Conservation (phyloP, 2,797 vertebrate genomes). For the Naso thynnoides region DNA sequence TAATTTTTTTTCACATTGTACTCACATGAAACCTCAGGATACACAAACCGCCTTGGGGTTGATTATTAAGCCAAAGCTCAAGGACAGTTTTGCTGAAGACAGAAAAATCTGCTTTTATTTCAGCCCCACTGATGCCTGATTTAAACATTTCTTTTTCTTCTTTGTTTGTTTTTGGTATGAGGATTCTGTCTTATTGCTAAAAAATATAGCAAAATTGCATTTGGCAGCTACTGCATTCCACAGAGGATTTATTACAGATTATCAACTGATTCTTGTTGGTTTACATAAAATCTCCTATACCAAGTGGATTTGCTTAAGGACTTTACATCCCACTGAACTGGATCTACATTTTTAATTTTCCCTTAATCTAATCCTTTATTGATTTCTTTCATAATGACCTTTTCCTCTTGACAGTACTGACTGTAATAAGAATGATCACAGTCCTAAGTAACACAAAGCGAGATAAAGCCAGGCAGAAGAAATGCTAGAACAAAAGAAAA, state of each 20-base stretch:
- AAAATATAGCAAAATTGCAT: slow-evolving; percentile 9
- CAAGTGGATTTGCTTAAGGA: slow-evolving; percentile 42
- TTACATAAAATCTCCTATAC: slow-evolving; percentile 38
- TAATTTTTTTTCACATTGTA: slow-evolving; percentile 37
- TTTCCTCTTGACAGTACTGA: slow-evolving; percentile 26
- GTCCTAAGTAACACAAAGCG: slow-evolving; percentile 18
- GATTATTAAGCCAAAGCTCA: slow-evolving; percentile 45
- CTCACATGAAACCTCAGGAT: slow-evolving; percentile 26
- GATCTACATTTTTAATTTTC: background rate
- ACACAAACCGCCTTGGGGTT: slow-evolving; percentile 26
- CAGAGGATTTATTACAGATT: slow-evolving; percentile 40
- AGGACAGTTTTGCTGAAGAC: slow-evolving; percentile 32
- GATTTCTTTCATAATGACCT: slow-evolving; percentile 33
- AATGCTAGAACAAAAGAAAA: slow-evolving; percentile 2
- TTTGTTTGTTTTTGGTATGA: slow-evolving; percentile 17
- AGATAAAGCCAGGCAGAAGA: slow-evolving; percentile 17
- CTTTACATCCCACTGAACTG: slow-evolving; percentile 27
- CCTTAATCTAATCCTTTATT: slow-evolving; percentile 27
- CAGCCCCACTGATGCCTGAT: slow-evolving; percentile 13
- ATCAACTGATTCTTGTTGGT: slow-evolving; percentile 38
- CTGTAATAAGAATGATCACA: slow-evolving; percentile 32
- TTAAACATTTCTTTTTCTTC: slow-evolving; percentile 21
- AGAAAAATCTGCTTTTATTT: slow-evolving; percentile 28
- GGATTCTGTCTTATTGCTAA: slow-evolving; percentile 4
- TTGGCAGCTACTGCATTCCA: slow-evolving; percentile 8